phyloP scores from a whole-genome alignment of 1,140 invertebrate species.

The Polyergus mexicanus region DNA sequence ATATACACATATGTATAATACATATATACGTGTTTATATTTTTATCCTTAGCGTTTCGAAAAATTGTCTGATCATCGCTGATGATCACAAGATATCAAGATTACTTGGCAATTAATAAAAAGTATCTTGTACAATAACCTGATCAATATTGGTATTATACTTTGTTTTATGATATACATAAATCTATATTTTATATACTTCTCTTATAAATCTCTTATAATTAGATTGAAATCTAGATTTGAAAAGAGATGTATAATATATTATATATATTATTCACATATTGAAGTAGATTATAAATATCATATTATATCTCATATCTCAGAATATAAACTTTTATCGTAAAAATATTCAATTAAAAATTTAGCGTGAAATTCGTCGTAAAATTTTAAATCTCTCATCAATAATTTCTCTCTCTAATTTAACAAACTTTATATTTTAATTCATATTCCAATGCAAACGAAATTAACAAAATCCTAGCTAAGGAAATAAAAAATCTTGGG shows the following conservation, averaged over 20 bases:
- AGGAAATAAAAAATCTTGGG: background rate
- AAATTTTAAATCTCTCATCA: background rate
- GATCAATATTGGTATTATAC: background rate
- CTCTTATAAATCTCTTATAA: background rate
- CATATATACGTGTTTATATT: background rate
- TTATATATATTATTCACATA: background rate
- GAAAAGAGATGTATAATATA: too few relatives aligned
- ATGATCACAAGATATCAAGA: constrained; percentile 1
- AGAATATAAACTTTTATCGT: background rate
- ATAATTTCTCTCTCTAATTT: background rate
- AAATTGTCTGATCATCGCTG: background rate
- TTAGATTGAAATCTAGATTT: background rate
- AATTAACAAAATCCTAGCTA: background rate
- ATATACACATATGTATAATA: background rate
- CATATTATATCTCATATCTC: background rate
- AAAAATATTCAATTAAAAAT: too few relatives aligned
- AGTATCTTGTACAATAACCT: background rate
- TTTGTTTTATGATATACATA: background rate
- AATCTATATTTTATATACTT: background rate
- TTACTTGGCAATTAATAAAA: background rate
- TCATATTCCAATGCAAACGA: background rate
- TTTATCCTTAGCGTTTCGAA: background rate
- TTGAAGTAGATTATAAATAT: background rate
- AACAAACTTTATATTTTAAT: background rate
- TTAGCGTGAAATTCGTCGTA: background rate